A percentile compares a stretch with the other conserved stretches of the same genome.
These are phyloP conservation scores for Macroramphosus scolopax DNA, from an alignment of 2,797 vertebrate genomes.

Conservation along the genomic window DNA sequence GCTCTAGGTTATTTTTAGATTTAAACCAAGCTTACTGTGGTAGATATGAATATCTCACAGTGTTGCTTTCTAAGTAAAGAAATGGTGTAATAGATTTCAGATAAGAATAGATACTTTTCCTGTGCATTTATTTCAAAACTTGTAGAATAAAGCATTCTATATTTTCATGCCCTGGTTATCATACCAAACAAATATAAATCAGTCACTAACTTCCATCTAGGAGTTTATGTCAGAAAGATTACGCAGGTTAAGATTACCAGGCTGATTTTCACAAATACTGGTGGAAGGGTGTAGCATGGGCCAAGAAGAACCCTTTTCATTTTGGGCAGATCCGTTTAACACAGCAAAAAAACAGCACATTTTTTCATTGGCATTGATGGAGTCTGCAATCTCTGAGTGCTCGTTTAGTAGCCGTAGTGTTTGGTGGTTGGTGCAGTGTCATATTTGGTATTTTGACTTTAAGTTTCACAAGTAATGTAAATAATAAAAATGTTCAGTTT, in stretches of 20 bases:
- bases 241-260: no score
- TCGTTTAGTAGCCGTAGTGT: slow-evolving; percentile 7
- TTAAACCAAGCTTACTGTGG: not conserved
- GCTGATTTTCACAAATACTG: no score
- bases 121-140: slow-evolving; percentile 1
- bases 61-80: slow-evolving; percentile 4
- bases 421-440: slow-evolving; percentile 14
- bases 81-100: not conserved
- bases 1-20: slow-evolving; percentile 26
- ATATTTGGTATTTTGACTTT: slow-evolving; percentile 27
- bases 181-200: slow-evolving; percentile 6
- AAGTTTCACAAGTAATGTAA: no score
- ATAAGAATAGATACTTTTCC: slow-evolving; percentile 1
- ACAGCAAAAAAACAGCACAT: no score
- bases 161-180: not conserved
- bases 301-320: no score
- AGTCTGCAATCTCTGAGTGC: no score
- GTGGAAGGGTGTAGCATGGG: no score
- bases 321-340: no score
- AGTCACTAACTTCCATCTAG: not conserved
- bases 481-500: no score
- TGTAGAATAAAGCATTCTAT: not conserved
- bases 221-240: no score
- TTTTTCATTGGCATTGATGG: no score
- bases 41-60: slow-evolving; percentile 2